phyloP scores from a whole-genome alignment of 2,888 invertebrate genomes.

The Amphipyra berbera region DNA sequence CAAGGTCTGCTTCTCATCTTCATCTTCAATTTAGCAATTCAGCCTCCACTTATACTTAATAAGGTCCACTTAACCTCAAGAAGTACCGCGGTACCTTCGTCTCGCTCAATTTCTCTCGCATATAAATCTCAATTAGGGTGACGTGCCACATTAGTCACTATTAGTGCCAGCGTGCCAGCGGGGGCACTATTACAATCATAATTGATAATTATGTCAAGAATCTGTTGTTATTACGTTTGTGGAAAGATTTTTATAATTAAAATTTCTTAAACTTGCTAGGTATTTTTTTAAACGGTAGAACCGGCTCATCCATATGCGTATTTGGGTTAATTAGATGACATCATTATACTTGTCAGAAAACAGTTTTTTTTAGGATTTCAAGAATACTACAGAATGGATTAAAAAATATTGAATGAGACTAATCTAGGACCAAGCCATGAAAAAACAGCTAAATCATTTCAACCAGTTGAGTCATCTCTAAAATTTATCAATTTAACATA shows the following conservation, averaged over 20 bases:
- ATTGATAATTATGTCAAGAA: slow-evolving; percentile 49
- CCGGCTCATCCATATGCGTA: no score
- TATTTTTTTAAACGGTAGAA: no score
- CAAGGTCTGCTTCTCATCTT: neutral
- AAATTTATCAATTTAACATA: no score
- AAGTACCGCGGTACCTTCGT: slow-evolving; percentile 15
- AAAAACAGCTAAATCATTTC: no score
- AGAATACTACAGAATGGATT: no score
- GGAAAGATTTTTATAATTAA: neutral
- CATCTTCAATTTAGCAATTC: neutral
- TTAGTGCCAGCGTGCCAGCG: slow-evolving; percentile 34
- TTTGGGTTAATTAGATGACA: no score
- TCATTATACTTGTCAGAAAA: no score
- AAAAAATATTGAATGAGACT: no score
- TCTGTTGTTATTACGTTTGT: neutral
- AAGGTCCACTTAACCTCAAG: slow-evolving; percentile 46
- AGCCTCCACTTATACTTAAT: slow-evolving; percentile 28
- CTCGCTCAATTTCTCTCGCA: slow-evolving; percentile 25
- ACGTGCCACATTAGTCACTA: slow-evolving; percentile 58
- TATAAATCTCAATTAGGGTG: slow-evolving; percentile 60
- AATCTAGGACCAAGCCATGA: no score
- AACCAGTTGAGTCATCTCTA: no score
- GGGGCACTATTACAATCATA: slow-evolving; percentile 38
- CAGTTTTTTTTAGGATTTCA: no score
- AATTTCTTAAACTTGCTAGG: no score